Base-by-base conservation (phyloP, 2,113 vertebrate species). In the Cardinalis cardinalis region DNA sequence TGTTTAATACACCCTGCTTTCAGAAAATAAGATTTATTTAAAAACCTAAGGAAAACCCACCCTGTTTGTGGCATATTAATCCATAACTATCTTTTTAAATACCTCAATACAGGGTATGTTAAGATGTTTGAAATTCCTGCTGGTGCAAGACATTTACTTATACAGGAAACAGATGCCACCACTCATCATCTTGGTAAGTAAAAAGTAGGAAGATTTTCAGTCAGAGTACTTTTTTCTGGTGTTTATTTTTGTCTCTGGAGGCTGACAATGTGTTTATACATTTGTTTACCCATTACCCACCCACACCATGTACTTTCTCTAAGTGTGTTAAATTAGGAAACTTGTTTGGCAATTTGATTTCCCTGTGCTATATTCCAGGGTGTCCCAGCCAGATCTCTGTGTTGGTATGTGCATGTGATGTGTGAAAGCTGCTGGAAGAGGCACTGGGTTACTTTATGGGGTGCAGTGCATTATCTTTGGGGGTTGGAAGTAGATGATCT, bases 121-220 rank as follows among this genome's bases (percentile, higher is more conserved):
- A 99, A 98, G 97, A 98, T 99, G 97, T 98, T 99, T 93, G 99
- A 99, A 97, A 98, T 99, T 94, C 99, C 99, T 15, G 92, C 97
- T 88, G 99, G 99, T 89, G 99, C 99, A 5, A 98, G 99, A 87
- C 99, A 99, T 92, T 97, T 99, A 58, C 98, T 99, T 58, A 98
- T 99, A 95, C 99, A 99, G 94, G 99, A 99, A 94, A 96, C 98
- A 10, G 98, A 98, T 15, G 89, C 98, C 61, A 98, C 98, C 18
- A 68, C 96, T 68, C 99, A 99, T 95, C 97, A 97, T 84, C 97
- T 99, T 6, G 99, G 99, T 99, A 97, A 96, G 96, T 95, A 77
- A 73, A 34, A 73, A 95, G 43, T 7, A 71, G 68, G 84, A 80
- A 78, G 58, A 74, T n/a, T 85, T 89, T 87, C 75, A 81, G 71